Conservation (phyloP, 2,888 invertebrate genomes). For the Arctia plantaginis region DNA sequence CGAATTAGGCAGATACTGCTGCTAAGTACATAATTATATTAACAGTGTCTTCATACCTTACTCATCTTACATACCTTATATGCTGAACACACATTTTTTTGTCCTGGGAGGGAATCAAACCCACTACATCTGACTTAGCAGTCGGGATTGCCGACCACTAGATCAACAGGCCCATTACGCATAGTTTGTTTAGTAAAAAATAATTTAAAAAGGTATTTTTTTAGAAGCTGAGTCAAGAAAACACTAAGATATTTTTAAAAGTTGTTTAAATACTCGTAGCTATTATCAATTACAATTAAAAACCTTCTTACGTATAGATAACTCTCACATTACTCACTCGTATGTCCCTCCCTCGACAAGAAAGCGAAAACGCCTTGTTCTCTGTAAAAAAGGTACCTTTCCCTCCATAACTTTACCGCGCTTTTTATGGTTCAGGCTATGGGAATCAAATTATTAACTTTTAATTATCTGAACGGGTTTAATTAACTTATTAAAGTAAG, state of each 20-base stretch:
- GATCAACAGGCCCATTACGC: neutral
- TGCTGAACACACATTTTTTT: no score
- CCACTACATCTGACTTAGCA: neutral
- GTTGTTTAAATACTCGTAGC: neutral
- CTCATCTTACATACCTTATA: no score
- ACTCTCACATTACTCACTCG: conserved; percentile 29
- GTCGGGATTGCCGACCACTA: neutral
- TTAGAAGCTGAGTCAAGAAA: neutral
- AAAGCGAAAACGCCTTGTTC: conserved; percentile 39
- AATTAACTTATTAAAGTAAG: conserved; percentile 50
- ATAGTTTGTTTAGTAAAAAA: neutral
- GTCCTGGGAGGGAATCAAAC: no score
- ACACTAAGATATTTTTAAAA: neutral
- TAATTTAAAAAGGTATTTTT: neutral
- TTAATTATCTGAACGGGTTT: conserved; percentile 67
- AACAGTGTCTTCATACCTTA: no score
- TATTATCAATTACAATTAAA: conserved; percentile 6
- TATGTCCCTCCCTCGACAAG: conserved; percentile 18
- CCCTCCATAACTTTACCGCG: conserved; percentile 48
- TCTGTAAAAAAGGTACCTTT: conserved; percentile 25
- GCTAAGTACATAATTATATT: no score
- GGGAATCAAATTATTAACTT: conserved; percentile 73
- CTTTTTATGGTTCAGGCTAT: conserved; percentile 59
- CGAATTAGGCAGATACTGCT: no score
- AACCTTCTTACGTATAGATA: conserved; percentile 5